Evolutionary conservation across 2,888 invertebrate species (phyloP), one percentile per base, ranked within the genome.

Genomic region (Fragum fragum): DNA sequence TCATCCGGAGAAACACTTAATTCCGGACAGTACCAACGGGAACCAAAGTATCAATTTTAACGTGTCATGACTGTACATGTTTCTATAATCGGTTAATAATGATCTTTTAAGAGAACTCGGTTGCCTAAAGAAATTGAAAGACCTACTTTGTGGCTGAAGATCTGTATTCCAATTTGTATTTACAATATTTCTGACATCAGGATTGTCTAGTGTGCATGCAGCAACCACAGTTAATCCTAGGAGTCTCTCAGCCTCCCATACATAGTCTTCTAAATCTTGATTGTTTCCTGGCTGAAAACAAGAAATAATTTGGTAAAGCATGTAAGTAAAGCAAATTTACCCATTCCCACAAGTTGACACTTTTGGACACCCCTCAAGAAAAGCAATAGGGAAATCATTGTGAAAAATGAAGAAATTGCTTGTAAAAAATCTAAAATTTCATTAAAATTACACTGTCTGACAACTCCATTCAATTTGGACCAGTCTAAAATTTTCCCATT

Each of bases 181-280:
- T 23, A 92, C 83, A 23, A 90, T 87, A 52, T 73, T 76, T n/a
- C 86, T 76, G 32, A 91, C 75, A 55, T 90, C 90, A n/a, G 83
- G 79, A 47, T 81, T 85, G 36, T 83, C 87, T 16, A 86, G 63
- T 1, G 88, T 86, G 70, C 87, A 86, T 7, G 90, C 86, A 5
- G 82, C 80, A 14, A 92, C 83, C 2, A 84, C 83, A 7, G 92
- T 92, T 29, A 92, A 84, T 7, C 90, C 86, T 57, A 90, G 87
- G 14, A 92, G 81, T 42, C 89, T 80, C 63, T 91, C 90, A 32
- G 89, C 88, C 76, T 92, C 92, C 39, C 89, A 71, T 28, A 90
- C 87, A 85, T 91, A 92, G 73, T 92, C 92, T 63, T 90, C 90
- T 39, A 92, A 88, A 63, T 92, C 91, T 70, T 90, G 90, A 23